Percentiles rank a stretch among this genome's conserved stretches.
phyloP scores from a whole-genome alignment of 2,888 invertebrate genomes.

The Xestia c-nigrum region DNA sequence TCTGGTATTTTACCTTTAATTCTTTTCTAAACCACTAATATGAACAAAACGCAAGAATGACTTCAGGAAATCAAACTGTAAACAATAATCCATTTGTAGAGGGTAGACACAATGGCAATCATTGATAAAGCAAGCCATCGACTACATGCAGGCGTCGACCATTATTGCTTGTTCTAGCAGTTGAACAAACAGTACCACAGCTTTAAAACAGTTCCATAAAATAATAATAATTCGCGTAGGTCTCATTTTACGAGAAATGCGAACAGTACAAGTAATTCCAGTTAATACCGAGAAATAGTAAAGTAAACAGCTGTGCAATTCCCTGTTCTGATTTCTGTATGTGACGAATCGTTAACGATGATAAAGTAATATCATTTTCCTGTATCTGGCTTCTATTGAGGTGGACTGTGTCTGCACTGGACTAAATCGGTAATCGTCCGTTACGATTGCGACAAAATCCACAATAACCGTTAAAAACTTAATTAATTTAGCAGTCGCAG shows the following conservation, averaged over 20 bases:
- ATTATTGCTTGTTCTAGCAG: slow-evolving; percentile 12
- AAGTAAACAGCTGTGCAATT: slow-evolving; percentile 46
- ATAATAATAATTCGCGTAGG: slow-evolving; percentile 22
- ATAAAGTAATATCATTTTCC: slow-evolving; percentile 62
- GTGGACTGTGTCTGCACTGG: slow-evolving; percentile 26
- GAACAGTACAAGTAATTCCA: slow-evolving; percentile 20
- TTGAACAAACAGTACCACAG: neutral
- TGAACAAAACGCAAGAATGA: neutral
- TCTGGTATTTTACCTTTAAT: neutral
- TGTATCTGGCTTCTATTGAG: slow-evolving; percentile 50
- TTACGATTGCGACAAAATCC: slow-evolving; percentile 28
- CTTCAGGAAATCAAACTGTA: neutral
- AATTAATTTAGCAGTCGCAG: slow-evolving; percentile 19
- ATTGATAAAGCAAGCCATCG: neutral
- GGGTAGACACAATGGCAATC: neutral
- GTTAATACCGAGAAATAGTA: slow-evolving; percentile 46
- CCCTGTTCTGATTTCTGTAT: slow-evolving; percentile 54
- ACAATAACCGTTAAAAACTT: slow-evolving; percentile 39
- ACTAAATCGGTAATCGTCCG: slow-evolving; percentile 35
- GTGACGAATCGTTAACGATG: slow-evolving; percentile 50
- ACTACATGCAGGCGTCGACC: neutral
- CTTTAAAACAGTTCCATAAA: slow-evolving; percentile 6
- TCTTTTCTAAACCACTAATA: neutral
- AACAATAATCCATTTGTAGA: neutral
- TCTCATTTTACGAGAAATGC: slow-evolving; percentile 43